Percentiles rank a stretch among this genome's conserved stretches.
Evolutionary conservation across 2,888 invertebrate genomes (phyloP).

Genomic region (Hypselothyrea guttata): DNA sequence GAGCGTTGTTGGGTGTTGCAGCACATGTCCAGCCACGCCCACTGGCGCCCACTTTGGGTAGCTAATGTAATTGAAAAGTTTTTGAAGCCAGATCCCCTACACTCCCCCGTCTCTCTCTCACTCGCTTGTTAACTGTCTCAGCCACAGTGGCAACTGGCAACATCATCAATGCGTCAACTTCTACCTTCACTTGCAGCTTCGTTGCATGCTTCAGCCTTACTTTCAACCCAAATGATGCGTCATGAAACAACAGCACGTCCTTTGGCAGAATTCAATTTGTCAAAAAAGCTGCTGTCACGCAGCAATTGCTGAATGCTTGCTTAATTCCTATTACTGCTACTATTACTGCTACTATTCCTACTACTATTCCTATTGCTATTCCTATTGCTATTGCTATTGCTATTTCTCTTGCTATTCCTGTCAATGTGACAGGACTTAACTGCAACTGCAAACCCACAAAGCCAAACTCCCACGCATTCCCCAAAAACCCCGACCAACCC

Average conservation of each 20-base stretch:
- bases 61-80: slow-evolving; percentile 74
- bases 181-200: background rate
- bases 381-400: slow-evolving; percentile 10
- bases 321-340: slow-evolving; percentile 59
- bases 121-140: slow-evolving; percentile 37
- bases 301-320: slow-evolving; percentile 73
- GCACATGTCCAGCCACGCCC: slow-evolving; percentile 42
- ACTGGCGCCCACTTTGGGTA: slow-evolving; percentile 52
- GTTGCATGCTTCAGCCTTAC: background rate
- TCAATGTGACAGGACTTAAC: slow-evolving; percentile 37
- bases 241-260: slow-evolving; percentile 73
- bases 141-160: slow-evolving; percentile 35
- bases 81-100: slow-evolving; percentile 32
- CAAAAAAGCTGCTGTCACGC: slow-evolving; percentile 74
- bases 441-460: slow-evolving; percentile 11
- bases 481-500: background rate
- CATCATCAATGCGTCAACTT: slow-evolving; percentile 6
- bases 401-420: slow-evolving; percentile 2
- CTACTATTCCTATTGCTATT: slow-evolving; percentile 4
- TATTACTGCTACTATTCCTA: slow-evolving; percentile 8
- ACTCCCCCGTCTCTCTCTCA: slow-evolving; percentile 16
- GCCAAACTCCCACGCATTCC: background rate
- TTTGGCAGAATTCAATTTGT: slow-evolving; percentile 71
- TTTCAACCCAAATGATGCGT: slow-evolving; percentile 56
- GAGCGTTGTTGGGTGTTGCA: slow-evolving; percentile 26